phyloP scores from a whole-genome alignment of 2,888 invertebrate genomes.

The Synanthedon vespiformis region DNA sequence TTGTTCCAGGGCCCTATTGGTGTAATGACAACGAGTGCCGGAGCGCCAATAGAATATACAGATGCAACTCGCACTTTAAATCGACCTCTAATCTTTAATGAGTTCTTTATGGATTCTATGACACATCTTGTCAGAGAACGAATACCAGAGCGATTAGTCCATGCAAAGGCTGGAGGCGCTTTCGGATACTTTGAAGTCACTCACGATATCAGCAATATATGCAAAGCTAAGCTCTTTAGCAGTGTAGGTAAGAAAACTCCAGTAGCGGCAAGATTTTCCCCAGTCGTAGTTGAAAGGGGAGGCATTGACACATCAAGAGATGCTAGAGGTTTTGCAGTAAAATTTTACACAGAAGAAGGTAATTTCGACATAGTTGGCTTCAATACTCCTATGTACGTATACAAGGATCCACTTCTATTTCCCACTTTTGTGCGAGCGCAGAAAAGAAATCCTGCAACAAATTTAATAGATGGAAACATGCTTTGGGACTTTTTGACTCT shows the following conservation, averaged over 20 bases:
- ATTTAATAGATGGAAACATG: slow-evolving; percentile 87
- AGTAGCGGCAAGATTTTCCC: slow-evolving; percentile 80
- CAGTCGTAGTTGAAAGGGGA: slow-evolving; percentile 85
- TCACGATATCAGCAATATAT: slow-evolving; percentile 80
- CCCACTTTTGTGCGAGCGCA: slow-evolving; percentile 93
- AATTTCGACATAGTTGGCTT: slow-evolving; percentile 91
- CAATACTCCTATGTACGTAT: slow-evolving; percentile 89
- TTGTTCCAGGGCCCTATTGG: slow-evolving; percentile 58
- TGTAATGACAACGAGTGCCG: slow-evolving; percentile 79
- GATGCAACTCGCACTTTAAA: slow-evolving; percentile 82
- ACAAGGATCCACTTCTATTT: slow-evolving; percentile 88
- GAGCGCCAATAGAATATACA: slow-evolving; percentile 81
- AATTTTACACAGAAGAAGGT: slow-evolving; percentile 91
- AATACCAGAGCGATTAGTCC: slow-evolving; percentile 92
- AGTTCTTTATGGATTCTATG: slow-evolving; percentile 78
- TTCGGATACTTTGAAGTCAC: slow-evolving; percentile 88
- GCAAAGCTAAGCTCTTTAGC: slow-evolving; percentile 80
- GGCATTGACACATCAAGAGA: slow-evolving; percentile 88
- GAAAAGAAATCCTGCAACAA: slow-evolving; percentile 90
- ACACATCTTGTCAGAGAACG: slow-evolving; percentile 87
- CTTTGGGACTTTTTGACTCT: slow-evolving; percentile 92
- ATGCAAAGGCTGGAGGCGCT: slow-evolving; percentile 92
- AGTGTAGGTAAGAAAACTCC: slow-evolving; percentile 81
- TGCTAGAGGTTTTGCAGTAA: slow-evolving; percentile 89
- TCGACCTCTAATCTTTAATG: slow-evolving; percentile 82